Base-by-base conservation (phyloP, 2,797 vertebrate genomes). In the Chelon labrosus region DNA sequence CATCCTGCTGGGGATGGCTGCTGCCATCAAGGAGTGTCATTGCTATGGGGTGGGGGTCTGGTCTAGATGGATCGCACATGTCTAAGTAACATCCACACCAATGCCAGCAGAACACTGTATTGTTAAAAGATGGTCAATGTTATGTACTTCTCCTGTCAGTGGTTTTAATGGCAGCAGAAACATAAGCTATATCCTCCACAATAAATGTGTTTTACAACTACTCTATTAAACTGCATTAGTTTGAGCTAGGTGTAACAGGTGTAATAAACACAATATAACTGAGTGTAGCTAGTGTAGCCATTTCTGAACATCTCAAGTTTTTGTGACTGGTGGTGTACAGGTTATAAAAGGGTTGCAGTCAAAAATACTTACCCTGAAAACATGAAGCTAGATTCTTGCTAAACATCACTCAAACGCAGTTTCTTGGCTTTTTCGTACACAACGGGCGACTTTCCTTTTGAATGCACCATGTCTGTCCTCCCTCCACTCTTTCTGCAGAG, bases 341-440 rank as follows among this genome's bases (percentile, higher is more conserved):
- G 9, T 67, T 51, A 47, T 13, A 6, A 72, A 71, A 51, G 2
- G 5, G 8, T 56, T 4, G 1, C 25, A 65, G 64, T 72, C 0
- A 22, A 72, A 16, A 66, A 71, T 87, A 93, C 97, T 96, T 94
- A 96, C 98, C 98, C 97, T 99, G 98, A 99, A 99, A 96, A 97
- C 94, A 93, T 96, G 96, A 97, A 95, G 95, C 95, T 96, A 96
- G 93, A 95, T 95, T 92, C 87, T 93, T 93, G 94, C 95, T 94
- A 95, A 96, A 91, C 86, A 95, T 99, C 97, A 99, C 96, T 99
- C 98, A 93, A 98, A 99, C 85, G 97, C 98, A 92, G 97, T 98
- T 92, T 99, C 98, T 97, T 99, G 98, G 95, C 98, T 99, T 95
- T 98, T 99, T 94, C 98, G 97, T 97, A 99, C 98, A 96, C 98